Evolutionary conservation across 92 coral and sea anemone species (phyloP), one percentile per base, ranked within the genome.

Genomic region (Umimayanthus chanpuru): DNA sequence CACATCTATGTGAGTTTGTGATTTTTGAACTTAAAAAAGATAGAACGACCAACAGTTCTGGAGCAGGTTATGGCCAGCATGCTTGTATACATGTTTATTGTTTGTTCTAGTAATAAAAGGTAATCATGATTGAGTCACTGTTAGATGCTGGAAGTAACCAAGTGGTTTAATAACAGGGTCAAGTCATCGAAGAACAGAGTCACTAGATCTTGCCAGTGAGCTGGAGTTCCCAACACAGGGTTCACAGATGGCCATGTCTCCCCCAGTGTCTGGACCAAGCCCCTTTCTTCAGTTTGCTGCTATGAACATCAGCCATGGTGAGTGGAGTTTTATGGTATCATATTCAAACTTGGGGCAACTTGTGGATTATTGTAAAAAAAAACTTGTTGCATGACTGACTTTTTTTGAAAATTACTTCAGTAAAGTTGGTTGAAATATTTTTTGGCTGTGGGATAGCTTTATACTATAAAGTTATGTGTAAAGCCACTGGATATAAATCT

Each of bases 181-280:
- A 86, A 89, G 78, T 75, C 89, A 77, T 32, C 84, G 68, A 6
- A 74, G 89, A 44, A 78, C 88, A 30, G 94, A 95, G 68, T 85
- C 91, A 6, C 90, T 96, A 39, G 89, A 97, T 88, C 85, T 97
- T 67, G 81, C 91, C 44, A 94, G 99, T 95, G 98, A 97, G 38
- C 90, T 90, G 43, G 98, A 97, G 82, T 97, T 97, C 87, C 99
- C 99, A 21, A 88, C 95, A 16, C 99, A 97, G 64, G 89, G 92
- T 9, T 89, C 93, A 12, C 94, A 88, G 41, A 75, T 95, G 90
- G 93, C 94, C 49, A 76, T 94, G 81, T 95, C 99, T 4, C 99
- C 99, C 73, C 93, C 92, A 25, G 64, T 65, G 77, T 87, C 93
- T 44, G 81, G 95, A 67, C 94, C 96, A 64, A 94, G 98, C 61